Base-by-base conservation (phyloP, 2,888 invertebrate species). In the Sinotaia quadrata region DNA sequence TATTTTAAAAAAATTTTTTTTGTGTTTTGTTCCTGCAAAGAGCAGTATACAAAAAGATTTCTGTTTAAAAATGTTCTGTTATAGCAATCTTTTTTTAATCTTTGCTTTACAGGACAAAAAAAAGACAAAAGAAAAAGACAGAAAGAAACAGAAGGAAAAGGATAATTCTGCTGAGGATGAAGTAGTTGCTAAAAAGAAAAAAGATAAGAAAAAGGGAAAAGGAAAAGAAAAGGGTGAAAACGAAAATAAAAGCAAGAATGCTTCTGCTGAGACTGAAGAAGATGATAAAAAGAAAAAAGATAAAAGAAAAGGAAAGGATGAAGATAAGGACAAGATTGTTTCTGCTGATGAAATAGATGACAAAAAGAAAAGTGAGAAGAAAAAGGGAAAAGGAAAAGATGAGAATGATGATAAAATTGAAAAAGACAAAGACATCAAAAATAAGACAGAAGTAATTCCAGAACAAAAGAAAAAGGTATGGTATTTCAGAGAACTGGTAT, bases 161-260 rank as follows among this genome's bases (percentile, higher is more conserved):
- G 69, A 68, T 56, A 66, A 72, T 31, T 67, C 66, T 56, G 27
- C 60, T 33, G 68, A 74, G 54, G 69, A 74, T 51, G 71, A 71
- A 58, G 56, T 34, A 44, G 36, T 36, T 2, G 59, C 70, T 63
- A 71, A 67, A 65, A 74, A 69, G 60, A 68, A 44, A 65, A 31
- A 57, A 68, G 68, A 62, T 65, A 68, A 60, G 4, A 34, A 63
- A 24, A 52, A 36, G 15, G 37, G 52, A 8, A 52, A 63, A 24
- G n/a, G 36, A 2, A 34, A 49, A 21, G 24, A 34, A 18, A 36
- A 51, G 15, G 37, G 12, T 12, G 24, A 52, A 15, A n/a, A 52
- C 5, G 36, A 36, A 24, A 12, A 49, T 27, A 24, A 36, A 21
- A 27, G 36, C 18, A 12, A 63, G 34, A 29, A 52, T 5, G 27